Evolutionary conservation across 2,888 invertebrate genomes (phyloP).

Genomic region (Endomychus coccineus): DNA sequence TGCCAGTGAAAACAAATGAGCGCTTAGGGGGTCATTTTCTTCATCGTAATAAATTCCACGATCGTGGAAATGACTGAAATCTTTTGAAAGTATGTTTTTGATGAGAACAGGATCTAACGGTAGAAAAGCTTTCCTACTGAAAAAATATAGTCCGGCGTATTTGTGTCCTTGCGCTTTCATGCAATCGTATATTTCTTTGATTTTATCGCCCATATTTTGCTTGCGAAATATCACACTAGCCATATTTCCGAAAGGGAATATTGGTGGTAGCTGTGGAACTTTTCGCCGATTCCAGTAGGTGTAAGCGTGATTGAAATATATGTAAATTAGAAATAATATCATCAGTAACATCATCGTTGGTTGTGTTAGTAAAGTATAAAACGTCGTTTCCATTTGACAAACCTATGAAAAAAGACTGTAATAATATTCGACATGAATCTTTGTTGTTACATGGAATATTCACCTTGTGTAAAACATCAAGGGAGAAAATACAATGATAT

Average conservation of each 20-base stretch:
- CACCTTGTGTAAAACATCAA: too few species aligned
- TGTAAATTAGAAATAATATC: constrained; percentile 13
- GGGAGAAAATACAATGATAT: too few species aligned
- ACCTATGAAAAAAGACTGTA: too few species aligned
- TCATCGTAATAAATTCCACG: constrained; percentile 57
- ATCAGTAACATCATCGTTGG: too few species aligned
- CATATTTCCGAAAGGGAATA: constrained; percentile 59
- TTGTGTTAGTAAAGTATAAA: too few species aligned
- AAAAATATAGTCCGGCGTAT: constrained; percentile 55
- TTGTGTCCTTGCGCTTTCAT: constrained; percentile 41
- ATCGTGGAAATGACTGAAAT: constrained; percentile 59
- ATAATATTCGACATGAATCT: too few species aligned
- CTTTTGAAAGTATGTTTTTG: constrained; percentile 50
- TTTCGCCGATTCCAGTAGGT: constrained; percentile 54
- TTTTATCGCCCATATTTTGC: constrained; percentile 54
- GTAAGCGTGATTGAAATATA: constrained; percentile 44
- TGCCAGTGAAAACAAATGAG: constrained; percentile 52
- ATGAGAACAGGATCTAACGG: constrained; percentile 56
- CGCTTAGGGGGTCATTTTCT: constrained; percentile 53
- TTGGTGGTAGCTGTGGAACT: constrained; percentile 50
- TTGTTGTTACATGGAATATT: too few species aligned
- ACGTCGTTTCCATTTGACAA: too few species aligned
- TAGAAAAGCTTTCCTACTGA: constrained; percentile 54
- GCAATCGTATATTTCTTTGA: constrained; percentile 52
- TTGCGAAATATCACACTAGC: constrained; percentile 48